These are phyloP conservation scores for Larimichthys crocea DNA, from an alignment of 2,113 vertebrate genomes.

Conservation along the genomic window DNA sequence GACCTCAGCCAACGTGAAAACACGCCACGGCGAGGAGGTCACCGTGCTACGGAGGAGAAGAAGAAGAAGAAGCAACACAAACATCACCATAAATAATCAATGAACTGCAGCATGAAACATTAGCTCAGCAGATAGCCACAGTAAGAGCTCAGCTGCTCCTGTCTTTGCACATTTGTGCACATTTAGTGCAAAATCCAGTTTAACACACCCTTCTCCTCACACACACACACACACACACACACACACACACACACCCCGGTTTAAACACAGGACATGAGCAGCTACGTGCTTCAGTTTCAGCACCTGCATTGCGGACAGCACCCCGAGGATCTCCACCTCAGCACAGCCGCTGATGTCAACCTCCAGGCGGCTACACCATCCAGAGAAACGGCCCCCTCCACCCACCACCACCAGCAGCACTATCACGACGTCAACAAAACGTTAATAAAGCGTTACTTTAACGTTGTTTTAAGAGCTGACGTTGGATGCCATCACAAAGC, in stretches of 20 bases:
- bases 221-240: neutral
- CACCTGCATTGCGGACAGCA: slow-evolving; percentile 88
- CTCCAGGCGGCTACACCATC: neutral
- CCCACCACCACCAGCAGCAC: no score
- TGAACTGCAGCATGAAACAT: slow-evolving; percentile 80
- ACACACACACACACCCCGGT: no score
- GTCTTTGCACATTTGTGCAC: neutral
- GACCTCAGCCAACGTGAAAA: no score
- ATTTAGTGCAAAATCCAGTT: no score
- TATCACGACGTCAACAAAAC: no score
- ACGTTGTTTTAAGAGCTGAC: neutral
- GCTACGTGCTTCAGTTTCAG: slow-evolving; percentile 67
- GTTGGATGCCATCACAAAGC: slow-evolving; percentile 36
- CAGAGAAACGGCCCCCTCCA: neutral
- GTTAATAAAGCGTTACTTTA: no score
- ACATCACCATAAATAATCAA: slow-evolving; percentile 81
- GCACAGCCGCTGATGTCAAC: neutral
- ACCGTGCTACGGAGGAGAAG: neutral
- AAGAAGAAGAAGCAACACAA: neutral
- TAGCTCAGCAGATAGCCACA: slow-evolving; percentile 44
- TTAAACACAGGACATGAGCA: neutral
- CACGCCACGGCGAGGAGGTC: slow-evolving; percentile 24
- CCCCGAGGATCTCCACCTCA: slow-evolving; percentile 16
- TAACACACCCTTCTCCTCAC: no score
- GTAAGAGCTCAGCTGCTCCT: slow-evolving; percentile 25